Evolutionary conservation across 2,797 vertebrate species (phyloP), one percentile per base, ranked within the genome.

Genomic region (Lithobates pipiens): DNA sequence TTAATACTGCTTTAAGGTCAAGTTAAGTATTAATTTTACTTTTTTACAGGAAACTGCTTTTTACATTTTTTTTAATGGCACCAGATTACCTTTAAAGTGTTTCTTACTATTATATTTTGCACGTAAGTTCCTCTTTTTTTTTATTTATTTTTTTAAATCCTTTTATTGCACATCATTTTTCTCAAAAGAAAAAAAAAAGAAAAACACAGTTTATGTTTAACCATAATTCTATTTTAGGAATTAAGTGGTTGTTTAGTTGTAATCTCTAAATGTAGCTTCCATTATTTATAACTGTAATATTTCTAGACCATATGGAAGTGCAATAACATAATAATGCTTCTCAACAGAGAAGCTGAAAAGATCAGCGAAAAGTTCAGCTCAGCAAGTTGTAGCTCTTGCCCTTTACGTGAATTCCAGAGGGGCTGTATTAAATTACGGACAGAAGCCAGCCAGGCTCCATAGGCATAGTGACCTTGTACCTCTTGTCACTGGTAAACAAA

Each of bases 361-460:
- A 85, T 73, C 83, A 85, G 50, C 63, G 46, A 46, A 70, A 79
- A 80, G 82, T 84, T 77, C 75, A 77, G 76, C 76, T 84, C 75
- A 71, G 82, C 61, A 80, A 75, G 65, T 69, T 69, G 44, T 42
- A 80, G 61, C 71, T 80, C 77, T 80, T 75, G 71, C 77, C 57
- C 61, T 75, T 85, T 68, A 46, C 44, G 68, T 75, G 63, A 80
- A 85, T 72, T 85, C 84, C 84, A 80, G 29, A 63, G 73, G 78
- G 65, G 84, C 65, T 68, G 67, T 85, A 71, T 85, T 80, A 76
- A 76, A 81, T 81, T 86, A 71, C 68, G 77, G 84, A 42, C 54
- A 86, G 65, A 76, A 74, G 50, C 27, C 73, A 77, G 71, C 63
- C 71, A 21, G 54, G 42, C 80, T 61, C 61, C 78, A 86, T 86